A percentile compares a stretch with the other conserved stretches of the same genome.
These are phyloP conservation scores for Dascillus cervinus DNA, from an alignment of 2,888 invertebrate genomes.

Conservation along the genomic window DNA sequence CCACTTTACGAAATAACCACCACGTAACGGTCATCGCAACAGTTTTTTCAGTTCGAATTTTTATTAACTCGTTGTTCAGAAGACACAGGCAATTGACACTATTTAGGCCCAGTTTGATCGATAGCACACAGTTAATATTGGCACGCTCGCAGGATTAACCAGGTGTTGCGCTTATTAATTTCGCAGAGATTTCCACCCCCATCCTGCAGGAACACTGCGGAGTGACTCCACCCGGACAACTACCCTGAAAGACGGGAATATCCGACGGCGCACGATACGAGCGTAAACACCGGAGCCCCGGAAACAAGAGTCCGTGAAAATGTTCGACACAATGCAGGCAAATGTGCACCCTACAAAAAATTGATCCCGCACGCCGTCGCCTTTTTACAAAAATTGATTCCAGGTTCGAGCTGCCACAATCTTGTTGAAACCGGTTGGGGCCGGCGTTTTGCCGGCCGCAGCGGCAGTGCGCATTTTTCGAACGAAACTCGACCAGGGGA, in stretches of 20 bases:
- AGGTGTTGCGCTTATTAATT: constrained; percentile 30
- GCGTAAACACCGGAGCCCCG: constrained; percentile 24
- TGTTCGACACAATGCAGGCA: constrained; percentile 8
- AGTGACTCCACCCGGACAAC: constrained; percentile 39
- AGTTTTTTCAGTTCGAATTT: constrained; percentile 7
- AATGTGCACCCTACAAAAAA: constrained; percentile 1
- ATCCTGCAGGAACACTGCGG: constrained; percentile 34
- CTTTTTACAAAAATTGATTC: too few species aligned
- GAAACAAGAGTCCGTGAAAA: constrained; percentile 26
- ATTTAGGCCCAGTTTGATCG: too few species aligned
- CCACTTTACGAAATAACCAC: constrained; percentile 7
- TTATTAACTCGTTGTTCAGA: constrained; percentile 9
- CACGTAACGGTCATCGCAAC: constrained; percentile 12
- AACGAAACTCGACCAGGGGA: too few species aligned
- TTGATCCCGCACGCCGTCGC: constrained; percentile 11
- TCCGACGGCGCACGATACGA: constrained; percentile 18
- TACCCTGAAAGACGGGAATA: constrained; percentile 22
- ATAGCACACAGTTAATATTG: constrained; percentile 11
- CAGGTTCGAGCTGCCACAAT: too few species aligned
- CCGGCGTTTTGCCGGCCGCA: too few species aligned
- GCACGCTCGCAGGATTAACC: constrained; percentile 25
- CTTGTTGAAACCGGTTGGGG: too few species aligned
- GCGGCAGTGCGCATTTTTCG: too few species aligned
- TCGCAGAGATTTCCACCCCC: constrained; percentile 28
- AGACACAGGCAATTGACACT: constrained; percentile 5